A percentile compares a stretch with the other conserved stretches of the same genome.
These are phyloP conservation scores for Beroe forskalii DNA, from an alignment of 37 sponge, comb jelly and placozoan genomes.

Conservation along the genomic window DNA sequence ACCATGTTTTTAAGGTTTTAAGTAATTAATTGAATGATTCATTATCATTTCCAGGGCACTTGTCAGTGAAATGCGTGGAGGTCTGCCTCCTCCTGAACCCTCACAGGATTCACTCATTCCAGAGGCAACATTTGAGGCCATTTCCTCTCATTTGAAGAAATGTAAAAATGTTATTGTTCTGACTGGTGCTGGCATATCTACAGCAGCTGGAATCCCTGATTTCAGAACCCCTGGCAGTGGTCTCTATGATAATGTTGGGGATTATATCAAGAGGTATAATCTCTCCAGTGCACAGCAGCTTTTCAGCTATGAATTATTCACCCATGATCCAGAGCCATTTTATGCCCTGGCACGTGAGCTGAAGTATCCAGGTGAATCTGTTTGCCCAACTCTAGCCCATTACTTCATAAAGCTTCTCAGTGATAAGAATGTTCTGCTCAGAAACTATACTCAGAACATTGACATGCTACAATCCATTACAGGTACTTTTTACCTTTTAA, in stretches of 20 bases:
- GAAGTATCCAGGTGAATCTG: not conserved
- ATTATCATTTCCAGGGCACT: too few relatives aligned
- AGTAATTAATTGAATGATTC: too few relatives aligned
- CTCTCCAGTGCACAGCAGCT: not conserved
- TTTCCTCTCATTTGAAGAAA: not conserved
- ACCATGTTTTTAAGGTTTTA: too few relatives aligned
- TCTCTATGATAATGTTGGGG: constrained; percentile 42
- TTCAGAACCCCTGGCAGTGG: constrained; percentile 57
- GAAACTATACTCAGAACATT: constrained; percentile 63
- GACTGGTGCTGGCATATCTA: constrained; percentile 66
- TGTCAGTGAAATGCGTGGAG: too few relatives aligned
- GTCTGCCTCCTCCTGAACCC: constrained; percentile 12
- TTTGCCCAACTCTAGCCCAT: constrained; percentile 22
- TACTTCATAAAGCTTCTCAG: constrained; percentile 23
- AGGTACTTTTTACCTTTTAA: too few relatives aligned
- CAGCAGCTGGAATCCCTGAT: constrained; percentile 63
- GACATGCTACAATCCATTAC: constrained; percentile 31
- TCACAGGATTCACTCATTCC: not conserved
- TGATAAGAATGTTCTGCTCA: constrained; percentile 31
- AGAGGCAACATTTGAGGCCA: not conserved
- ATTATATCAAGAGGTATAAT: constrained; percentile 18
- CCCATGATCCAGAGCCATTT: constrained; percentile 50
- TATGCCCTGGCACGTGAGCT: constrained; percentile 29
- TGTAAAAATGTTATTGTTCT: constrained; percentile 59
- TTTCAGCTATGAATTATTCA: constrained; percentile 31